Base-by-base conservation (phyloP, 35 echinoderm and acorn worm genomes). In the Holothuria glaberrima region DNA sequence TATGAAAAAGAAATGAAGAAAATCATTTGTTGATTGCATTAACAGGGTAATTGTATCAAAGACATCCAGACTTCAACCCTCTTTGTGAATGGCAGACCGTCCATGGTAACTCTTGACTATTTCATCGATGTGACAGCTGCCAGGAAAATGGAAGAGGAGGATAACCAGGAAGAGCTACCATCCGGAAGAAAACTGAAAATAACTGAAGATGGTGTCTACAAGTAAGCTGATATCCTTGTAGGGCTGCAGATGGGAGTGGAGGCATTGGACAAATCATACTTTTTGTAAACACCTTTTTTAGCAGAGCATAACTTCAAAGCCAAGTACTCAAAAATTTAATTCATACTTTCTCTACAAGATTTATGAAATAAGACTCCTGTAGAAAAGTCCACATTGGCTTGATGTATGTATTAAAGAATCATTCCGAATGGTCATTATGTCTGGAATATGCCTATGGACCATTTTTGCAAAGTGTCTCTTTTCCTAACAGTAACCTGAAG, bases 71-170 rank as follows among this genome's bases (percentile, higher is more conserved):
- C 96, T 48, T 98, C 96, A 2, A 89, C 82, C 19, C 35, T 98
- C 41, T 99, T 93, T 59, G 88, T 95, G 14, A 99, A 99, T 86
- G 97, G 97, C 0, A 86, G 94, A 69, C 94, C 97, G 2, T 92
- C 93, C 61, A 95, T 99, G 97, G 91, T 99, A 50, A 99, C 97
- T 7, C 54, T 99, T 59, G 97, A 99, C 59, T 99, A 99, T 73
- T 93, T 92, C 57, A 99, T 99, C 24, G 91, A 94, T 64, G 68
- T 95, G 16, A 80, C 75, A 18, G 63, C 59, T 29, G 91, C 94
- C 20, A 83, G 86, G 44, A 88, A 91, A 22, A 94, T 89, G 86
- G 57, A 88, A 30, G 85, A 91, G 18, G 71, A 88, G 16, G 48
- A 94, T 16, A 17, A 17, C 50, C 50, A 54, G 50, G 86, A 74